Evolutionary conservation across 2,888 invertebrate genomes (phyloP).

Genomic region (Sialis fuliginosa): DNA sequence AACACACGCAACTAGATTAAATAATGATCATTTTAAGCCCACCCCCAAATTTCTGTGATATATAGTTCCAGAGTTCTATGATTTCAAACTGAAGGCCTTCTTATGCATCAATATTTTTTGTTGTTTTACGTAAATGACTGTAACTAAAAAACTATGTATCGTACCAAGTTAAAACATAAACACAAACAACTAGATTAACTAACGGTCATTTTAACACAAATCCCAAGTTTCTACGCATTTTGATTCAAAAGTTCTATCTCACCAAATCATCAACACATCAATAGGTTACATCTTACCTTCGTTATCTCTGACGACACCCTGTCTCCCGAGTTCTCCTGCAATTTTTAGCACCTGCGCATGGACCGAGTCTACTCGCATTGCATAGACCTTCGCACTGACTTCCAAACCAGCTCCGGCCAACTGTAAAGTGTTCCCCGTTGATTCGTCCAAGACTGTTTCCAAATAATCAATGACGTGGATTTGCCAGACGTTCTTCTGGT

Average conservation of each 20-base stretch:
- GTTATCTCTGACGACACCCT: slow-evolving; percentile 17
- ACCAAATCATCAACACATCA: not conserved
- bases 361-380: slow-evolving; percentile 70
- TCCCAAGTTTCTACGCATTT: no score
- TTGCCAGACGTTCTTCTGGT: slow-evolving; percentile 75
- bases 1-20: no score
- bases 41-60: no score
- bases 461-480: slow-evolving; percentile 75
- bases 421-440: slow-evolving; percentile 51
- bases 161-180: no score
- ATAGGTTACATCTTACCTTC: not conserved
- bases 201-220: no score
- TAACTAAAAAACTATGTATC: no score
- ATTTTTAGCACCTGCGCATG: slow-evolving; percentile 67
- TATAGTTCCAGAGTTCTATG: no score
- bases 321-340: slow-evolving; percentile 43
- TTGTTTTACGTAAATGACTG: no score
- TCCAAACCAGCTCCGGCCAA: slow-evolving; percentile 74
- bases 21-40: no score
- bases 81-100: no score
- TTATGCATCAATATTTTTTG: no score
- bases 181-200: no score
- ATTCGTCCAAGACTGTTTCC: slow-evolving; percentile 52
- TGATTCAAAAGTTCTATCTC: not conserved
- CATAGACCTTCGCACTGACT: slow-evolving; percentile 77